These are phyloP conservation scores for Kobus ellipsiprymnus DNA, from an alignment of 2,113 vertebrate species.

Conservation along the genomic window DNA sequence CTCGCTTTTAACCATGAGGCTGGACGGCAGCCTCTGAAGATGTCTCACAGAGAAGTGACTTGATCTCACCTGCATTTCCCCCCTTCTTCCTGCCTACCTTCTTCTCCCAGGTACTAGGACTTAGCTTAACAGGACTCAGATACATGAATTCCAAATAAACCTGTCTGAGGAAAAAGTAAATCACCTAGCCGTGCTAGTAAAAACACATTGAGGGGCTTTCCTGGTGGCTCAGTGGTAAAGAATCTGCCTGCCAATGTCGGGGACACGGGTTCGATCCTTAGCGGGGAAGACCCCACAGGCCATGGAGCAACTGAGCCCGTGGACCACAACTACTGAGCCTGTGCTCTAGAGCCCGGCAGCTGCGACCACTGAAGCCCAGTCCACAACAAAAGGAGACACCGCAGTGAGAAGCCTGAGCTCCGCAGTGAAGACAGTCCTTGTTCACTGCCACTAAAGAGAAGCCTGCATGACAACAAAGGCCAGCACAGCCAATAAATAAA, in stretches of 20 bases:
- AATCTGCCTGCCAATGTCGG: background rate
- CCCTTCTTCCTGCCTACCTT: background rate
- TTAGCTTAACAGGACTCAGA: background rate
- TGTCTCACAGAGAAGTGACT: background rate
- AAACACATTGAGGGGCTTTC: background rate
- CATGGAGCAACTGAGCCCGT: rapidly evolving
- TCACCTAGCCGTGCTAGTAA: background rate
- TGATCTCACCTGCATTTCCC: too few relatives aligned
- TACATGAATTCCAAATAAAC: background rate
- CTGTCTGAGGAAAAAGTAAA: background rate
- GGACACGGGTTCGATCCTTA: background rate
- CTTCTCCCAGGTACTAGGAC: background rate
- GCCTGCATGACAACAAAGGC: background rate
- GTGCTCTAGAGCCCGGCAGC: background rate
- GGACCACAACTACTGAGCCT: background rate
- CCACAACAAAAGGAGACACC: background rate
- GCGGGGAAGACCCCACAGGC: background rate
- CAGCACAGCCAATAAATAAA: background rate
- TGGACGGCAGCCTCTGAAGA: background rate
- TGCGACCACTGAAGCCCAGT: background rate
- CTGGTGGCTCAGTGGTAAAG: background rate
- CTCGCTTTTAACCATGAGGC: background rate
- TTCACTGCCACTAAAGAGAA: background rate
- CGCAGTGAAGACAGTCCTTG: background rate
- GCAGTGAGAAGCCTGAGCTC: rapidly evolving